These are phyloP conservation scores for Trichonephila inaurata DNA, from an alignment of 1,140 invertebrate genomes.

Conservation along the genomic window DNA sequence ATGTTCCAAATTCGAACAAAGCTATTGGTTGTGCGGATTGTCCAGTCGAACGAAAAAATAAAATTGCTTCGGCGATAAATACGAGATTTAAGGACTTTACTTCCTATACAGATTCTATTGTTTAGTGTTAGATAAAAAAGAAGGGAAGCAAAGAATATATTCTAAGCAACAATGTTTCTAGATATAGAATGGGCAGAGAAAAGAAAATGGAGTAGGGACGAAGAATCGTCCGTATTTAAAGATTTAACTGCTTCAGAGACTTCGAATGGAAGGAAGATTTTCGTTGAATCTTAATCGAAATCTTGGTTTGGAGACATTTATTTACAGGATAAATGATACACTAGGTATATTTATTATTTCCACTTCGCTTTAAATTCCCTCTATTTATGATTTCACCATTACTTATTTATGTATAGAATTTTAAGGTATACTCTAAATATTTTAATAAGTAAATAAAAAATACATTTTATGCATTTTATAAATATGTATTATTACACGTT, in stretches of 20 bases:
- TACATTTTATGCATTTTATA: too few species aligned
- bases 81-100: constrained; percentile 49
- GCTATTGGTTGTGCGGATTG: neutral
- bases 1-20: constrained; percentile 11
- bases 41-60: constrained; percentile 18
- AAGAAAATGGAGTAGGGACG: neutral
- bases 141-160: neutral
- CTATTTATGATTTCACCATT: too few species aligned
- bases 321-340: too few species aligned
- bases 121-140: neutral
- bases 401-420: too few species aligned
- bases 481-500: too few species aligned
- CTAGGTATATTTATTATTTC: too few species aligned
- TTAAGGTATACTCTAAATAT: too few species aligned
- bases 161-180: neutral
- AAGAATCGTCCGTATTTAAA: neutral
- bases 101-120: constrained; percentile 52
- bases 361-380: too few species aligned
- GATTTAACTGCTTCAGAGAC: neutral
- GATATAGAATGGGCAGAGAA: neutral
- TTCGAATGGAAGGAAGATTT: neutral
- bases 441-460: too few species aligned
- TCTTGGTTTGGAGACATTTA: neutral
- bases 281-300: constrained; percentile 13
- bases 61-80: constrained; percentile 55